A percentile compares a stretch with the other conserved stretches of the same genome.
Conservation (phyloP, 2,888 invertebrate species). For the Phyllotreta striolata region DNA sequence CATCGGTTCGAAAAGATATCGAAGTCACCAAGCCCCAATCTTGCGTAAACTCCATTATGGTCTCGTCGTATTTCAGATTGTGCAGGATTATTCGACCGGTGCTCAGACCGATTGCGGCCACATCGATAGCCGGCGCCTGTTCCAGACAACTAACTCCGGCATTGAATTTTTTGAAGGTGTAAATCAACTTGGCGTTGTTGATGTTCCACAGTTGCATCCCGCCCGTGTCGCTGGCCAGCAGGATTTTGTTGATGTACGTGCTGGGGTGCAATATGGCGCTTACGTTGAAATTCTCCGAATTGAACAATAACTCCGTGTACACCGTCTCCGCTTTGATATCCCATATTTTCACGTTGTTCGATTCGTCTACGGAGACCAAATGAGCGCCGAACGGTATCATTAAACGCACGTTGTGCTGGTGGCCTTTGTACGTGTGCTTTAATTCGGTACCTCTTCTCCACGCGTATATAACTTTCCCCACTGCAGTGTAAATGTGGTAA, state of each 20-base stretch:
- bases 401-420: constrained; percentile 74
- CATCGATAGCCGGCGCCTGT: constrained; percentile 92
- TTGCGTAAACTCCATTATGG: constrained; percentile 84
- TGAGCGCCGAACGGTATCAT: constrained; percentile 88
- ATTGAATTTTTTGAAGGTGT: constrained; percentile 84
- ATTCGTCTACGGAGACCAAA: constrained; percentile 84
- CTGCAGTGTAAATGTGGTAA: constrained; percentile 80
- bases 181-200: constrained; percentile 76
- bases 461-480: constrained; percentile 79
- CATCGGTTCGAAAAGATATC: constrained; percentile 88
- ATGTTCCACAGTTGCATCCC: constrained; percentile 90
- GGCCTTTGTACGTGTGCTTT: constrained; percentile 81
- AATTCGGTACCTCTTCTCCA: constrained; percentile 89
- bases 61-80: constrained; percentile 86
- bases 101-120: constrained; percentile 85
- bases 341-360: constrained; percentile 82
- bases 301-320: constrained; percentile 74
- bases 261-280: constrained; percentile 89
- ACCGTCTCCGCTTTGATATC: constrained; percentile 78
- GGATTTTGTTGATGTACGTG: constrained; percentile 93
- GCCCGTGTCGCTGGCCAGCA: constrained; percentile 88
- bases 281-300: constrained; percentile 75
- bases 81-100: constrained; percentile 86
- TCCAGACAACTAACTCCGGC: constrained; percentile 76
- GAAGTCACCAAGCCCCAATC: constrained; percentile 90